Evolutionary conservation across 92 coral and sea anemone genomes (phyloP).

Genomic region (Bergia puertoricense): DNA sequence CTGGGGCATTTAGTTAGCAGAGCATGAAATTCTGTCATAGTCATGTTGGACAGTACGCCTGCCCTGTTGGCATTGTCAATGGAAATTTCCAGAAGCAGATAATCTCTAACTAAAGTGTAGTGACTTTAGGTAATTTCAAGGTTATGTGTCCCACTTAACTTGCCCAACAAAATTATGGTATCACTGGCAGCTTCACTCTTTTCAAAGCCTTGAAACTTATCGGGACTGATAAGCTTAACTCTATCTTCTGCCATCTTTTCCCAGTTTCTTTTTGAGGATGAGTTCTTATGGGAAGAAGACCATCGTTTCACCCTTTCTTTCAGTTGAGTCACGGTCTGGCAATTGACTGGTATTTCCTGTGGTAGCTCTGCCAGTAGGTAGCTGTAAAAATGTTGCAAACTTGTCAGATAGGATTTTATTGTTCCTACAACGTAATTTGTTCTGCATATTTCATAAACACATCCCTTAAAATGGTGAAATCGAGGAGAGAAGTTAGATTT

Average conservation of each 20-base stretch:
- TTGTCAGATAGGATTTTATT: slow-evolving; percentile 39
- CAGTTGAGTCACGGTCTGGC: background rate
- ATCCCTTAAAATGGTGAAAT: slow-evolving; percentile 34
- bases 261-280: slow-evolving; percentile 52
- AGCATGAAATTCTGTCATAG: slow-evolving; percentile 50
- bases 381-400: slow-evolving; percentile 33
- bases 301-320: slow-evolving; percentile 35
- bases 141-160: slow-evolving; percentile 39
- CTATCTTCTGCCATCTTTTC: slow-evolving; percentile 57
- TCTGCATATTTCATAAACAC: slow-evolving; percentile 28
- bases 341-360: slow-evolving; percentile 24
- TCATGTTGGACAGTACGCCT: slow-evolving; percentile 65
- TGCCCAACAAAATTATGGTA: slow-evolving; percentile 50
- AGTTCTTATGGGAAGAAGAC: slow-evolving; percentile 45
- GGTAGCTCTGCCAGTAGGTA: slow-evolving; percentile 33
- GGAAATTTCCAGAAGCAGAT: slow-evolving; percentile 54
- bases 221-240: slow-evolving; percentile 40
- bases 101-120: slow-evolving; percentile 67
- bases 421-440: slow-evolving; percentile 32
- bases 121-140: slow-evolving; percentile 47
- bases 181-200: slow-evolving; percentile 51
- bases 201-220: slow-evolving; percentile 50
- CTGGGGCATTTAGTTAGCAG: too few relatives aligned
- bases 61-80: slow-evolving; percentile 68
- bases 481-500: slow-evolving; percentile 27